A percentile compares a stretch with the other conserved stretches of the same genome.
phyloP scores from a whole-genome alignment of 2,888 invertebrate genomes.

The Schizotus pectinicornis region DNA sequence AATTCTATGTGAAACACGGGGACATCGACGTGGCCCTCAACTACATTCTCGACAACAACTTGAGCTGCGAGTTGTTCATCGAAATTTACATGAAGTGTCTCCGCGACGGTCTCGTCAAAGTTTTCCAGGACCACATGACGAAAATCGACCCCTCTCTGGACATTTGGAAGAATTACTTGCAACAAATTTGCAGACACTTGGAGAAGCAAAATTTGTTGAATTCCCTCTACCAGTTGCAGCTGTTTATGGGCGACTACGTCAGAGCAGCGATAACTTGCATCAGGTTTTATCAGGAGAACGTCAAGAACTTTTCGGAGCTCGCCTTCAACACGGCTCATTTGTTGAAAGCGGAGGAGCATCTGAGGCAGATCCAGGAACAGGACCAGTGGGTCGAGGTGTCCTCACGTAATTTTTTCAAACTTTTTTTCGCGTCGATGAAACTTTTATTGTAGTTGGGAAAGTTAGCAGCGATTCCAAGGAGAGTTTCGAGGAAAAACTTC shows the following conservation, averaged over 20 bases:
- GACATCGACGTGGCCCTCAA: constrained; percentile 72
- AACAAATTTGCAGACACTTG: constrained; percentile 73
- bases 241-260: constrained; percentile 74
- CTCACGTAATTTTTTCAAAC: constrained; percentile 43
- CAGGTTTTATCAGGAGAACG: constrained; percentile 72
- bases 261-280: constrained; percentile 83
- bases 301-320: constrained; percentile 64
- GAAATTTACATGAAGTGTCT: constrained; percentile 76
- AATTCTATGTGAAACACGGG: constrained; percentile 77
- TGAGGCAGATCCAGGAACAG: constrained; percentile 67
- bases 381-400: constrained; percentile 63
- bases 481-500: constrained; percentile 56
- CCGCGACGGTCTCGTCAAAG: constrained; percentile 67
- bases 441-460: constrained; percentile 32
- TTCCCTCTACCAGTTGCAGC: constrained; percentile 76
- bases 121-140: constrained; percentile 69
- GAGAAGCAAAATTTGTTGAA: constrained; percentile 72
- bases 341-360: constrained; percentile 68
- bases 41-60: constrained; percentile 72
- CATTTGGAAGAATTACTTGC: constrained; percentile 72
- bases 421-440: too few relatives aligned
- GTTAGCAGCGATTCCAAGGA: constrained; percentile 31
- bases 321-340: constrained; percentile 62
- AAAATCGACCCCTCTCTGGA: constrained; percentile 70
- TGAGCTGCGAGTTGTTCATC: constrained; percentile 74